Conservation (phyloP, 2,888 invertebrate genomes). For the Panzeria rudis region DNA sequence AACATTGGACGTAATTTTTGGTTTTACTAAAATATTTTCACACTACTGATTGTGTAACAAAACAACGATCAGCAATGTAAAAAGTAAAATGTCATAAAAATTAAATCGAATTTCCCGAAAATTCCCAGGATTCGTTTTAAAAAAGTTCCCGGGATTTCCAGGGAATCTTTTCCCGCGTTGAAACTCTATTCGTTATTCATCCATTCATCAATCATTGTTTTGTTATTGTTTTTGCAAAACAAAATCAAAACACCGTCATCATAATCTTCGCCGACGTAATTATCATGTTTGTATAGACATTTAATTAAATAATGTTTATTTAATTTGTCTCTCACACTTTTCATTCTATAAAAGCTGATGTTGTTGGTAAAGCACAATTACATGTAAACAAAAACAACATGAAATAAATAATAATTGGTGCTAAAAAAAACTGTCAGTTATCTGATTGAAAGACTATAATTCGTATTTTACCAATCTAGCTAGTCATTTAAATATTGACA, state of each 20-base stretch:
- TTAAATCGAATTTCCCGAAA: too few relatives aligned
- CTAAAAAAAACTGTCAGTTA: constrained; percentile 45
- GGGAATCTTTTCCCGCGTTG: too few relatives aligned
- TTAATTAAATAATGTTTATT: constrained; percentile 51
- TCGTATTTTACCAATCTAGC: too few relatives aligned
- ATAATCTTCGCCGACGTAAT: constrained; percentile 11
- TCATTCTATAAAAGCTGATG: background rate
- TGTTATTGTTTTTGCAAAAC: constrained; percentile 9
- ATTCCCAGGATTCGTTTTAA: too few relatives aligned
- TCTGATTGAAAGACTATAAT: too few relatives aligned
- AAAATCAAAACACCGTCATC: constrained; percentile 37
- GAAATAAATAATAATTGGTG: constrained; percentile 33
- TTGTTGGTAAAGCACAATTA: constrained; percentile 8
- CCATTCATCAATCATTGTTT: constrained; percentile 43
- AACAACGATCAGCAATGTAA: too few relatives aligned
- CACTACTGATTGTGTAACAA: too few relatives aligned
- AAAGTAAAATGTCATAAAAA: too few relatives aligned
- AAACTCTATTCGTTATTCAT: constrained; percentile 4
- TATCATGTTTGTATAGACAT: constrained; percentile 13
- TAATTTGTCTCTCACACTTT: constrained; percentile 52
- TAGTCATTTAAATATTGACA: too few relatives aligned
- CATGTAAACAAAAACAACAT: background rate
- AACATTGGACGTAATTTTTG: too few relatives aligned
- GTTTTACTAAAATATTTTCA: too few relatives aligned
- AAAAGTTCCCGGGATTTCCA: too few relatives aligned